phyloP scores from a whole-genome alignment of 2,888 invertebrate species.

The Trimorus sp. region DNA sequence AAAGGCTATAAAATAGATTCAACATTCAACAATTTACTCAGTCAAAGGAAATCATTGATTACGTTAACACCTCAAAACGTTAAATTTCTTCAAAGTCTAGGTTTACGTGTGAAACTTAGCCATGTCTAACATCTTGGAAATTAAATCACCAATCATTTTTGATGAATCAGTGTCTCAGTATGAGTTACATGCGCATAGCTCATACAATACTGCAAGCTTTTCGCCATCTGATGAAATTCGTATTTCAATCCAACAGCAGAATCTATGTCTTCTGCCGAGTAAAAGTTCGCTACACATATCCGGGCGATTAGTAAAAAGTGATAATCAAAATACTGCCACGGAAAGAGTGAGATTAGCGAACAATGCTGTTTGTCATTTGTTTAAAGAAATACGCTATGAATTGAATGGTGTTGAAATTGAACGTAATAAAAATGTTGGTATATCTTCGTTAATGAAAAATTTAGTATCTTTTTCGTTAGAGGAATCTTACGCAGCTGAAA shows the following conservation, averaged over 20 bases:
- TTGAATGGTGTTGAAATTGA: conserved; percentile 75
- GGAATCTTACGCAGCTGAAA: conserved; percentile 48
- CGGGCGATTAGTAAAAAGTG: not conserved
- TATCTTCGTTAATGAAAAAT: conserved; percentile 63
- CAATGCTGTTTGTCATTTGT: conserved; percentile 72
- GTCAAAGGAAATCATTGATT: conserved; percentile 7
- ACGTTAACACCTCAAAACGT: conserved; percentile 33
- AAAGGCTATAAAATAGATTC: too few relatives aligned
- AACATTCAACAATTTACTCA: conserved; percentile 18
- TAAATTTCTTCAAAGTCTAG: conserved; percentile 45
- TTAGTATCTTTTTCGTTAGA: conserved; percentile 28
- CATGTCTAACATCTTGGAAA: not conserved
- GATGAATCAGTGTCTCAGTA: not conserved
- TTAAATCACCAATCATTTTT: too few relatives aligned
- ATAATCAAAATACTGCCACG: too few relatives aligned
- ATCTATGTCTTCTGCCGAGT: conserved; percentile 5
- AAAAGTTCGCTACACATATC: conserved; percentile 9
- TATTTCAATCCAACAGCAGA: conserved; percentile 1
- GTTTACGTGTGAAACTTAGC: conserved; percentile 14
- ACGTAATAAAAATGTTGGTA: conserved; percentile 50
- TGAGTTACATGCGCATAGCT: not conserved
- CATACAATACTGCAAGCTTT: too few relatives aligned
- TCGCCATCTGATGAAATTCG: not conserved
- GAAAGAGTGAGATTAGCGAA: conserved; percentile 38
- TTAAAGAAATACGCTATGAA: conserved; percentile 76